Evolutionary conservation across 2,888 invertebrate genomes (phyloP), one percentile per base, ranked within the genome.

Genomic region (Epsilonema sp.): DNA sequence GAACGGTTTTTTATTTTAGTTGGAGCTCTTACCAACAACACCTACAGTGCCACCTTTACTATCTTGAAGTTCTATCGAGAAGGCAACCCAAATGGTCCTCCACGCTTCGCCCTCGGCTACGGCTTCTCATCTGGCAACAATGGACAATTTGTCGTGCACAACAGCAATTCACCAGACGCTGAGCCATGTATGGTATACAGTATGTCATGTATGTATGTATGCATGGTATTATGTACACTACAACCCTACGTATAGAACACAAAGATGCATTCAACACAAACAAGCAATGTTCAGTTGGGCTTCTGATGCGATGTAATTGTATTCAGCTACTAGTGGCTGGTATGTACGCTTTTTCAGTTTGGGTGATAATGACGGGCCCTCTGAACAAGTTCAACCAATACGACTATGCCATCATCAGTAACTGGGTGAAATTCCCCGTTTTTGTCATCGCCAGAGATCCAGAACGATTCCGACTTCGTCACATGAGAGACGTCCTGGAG

Each of bases 311-410:
- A n/a, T n/a, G n/a, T n/a, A n/a, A n/a, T n/a, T n/a, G n/a, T 20
- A 39, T 39, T 39, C 19, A 19, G 8, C 20, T 20, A 20, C 20
- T 20, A 39, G 13, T 39, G 16, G 19, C 20, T 19, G 20, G n/a
- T n/a, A n/a, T 23, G 22, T 13, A 22, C 42, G 16, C 16, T 22
- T 24, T 51, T 59, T 50, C 52, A 65, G 63, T 64, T 57, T 64
- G 65, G 65, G 62, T 64, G 37, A 59, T 64, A 55, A 64, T 65
- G 53, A 54, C 59, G 52, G 64, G 64, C 37, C 64, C 64, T 25
- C 54, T 64, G 42, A 65, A 65, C 51, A 63, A 65, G 52, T 64
- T 61, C 58, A 63, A 64, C 46, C 64, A 63, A 51, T 64, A 64
- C 53, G 64, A 64, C 49, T 64, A 64, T 52, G 64, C 64, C 23